Conservation (phyloP, 2,797 vertebrate genomes). For the Florisuga fusca region DNA sequence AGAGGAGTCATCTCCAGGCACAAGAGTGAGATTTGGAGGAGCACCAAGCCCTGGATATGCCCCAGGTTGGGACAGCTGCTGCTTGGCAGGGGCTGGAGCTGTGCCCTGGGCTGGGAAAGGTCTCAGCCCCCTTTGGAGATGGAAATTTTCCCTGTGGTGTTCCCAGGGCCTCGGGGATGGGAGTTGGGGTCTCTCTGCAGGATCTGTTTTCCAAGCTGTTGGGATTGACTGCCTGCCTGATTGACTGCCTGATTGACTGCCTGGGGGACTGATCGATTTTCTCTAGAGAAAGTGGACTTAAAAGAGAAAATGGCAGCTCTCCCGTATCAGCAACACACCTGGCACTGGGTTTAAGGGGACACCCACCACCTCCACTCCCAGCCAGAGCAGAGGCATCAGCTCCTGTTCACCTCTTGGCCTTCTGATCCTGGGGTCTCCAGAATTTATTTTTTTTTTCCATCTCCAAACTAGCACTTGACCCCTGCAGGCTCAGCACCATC, state of each 20-base stretch:
- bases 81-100: neutral
- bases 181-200: neutral
- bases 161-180: neutral
- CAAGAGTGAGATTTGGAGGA: neutral
- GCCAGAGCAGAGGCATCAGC: neutral
- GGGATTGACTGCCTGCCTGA: neutral
- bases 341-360: neutral
- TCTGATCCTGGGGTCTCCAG: neutral
- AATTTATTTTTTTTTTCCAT: neutral
- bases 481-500: neutral
- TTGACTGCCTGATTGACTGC: neutral
- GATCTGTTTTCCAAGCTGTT: neutral
- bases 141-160: neutral
- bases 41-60: neutral
- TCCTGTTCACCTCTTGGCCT: neutral
- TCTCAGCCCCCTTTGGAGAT: neutral
- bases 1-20: neutral
- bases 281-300: neutral
- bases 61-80: neutral
- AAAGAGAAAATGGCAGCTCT: neutral
- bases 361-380: rapidly evolving
- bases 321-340: rapidly evolving
- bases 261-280: neutral
- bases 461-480: neutral
- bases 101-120: neutral